A percentile compares a stretch with the other conserved stretches of the same genome.
phyloP scores from a whole-genome alignment of 2,888 invertebrate genomes.

The Eupsilia transversa region DNA sequence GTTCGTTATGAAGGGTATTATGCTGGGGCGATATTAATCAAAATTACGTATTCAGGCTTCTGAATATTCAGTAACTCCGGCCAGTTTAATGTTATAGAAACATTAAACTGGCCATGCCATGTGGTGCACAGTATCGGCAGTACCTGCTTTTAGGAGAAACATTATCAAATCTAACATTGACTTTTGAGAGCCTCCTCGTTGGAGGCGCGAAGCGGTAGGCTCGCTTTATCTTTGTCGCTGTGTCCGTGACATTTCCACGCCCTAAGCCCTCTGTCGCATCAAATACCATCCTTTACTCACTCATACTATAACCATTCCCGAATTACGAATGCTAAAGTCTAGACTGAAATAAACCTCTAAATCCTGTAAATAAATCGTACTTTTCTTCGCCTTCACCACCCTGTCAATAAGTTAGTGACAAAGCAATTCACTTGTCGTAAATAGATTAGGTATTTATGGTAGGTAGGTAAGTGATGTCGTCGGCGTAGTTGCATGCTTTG shows the following conservation, averaged over 20 bases:
- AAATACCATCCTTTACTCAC: conserved; percentile 72
- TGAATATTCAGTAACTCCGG: conserved; percentile 27
- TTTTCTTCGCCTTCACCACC: background rate
- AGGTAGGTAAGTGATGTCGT: background rate
- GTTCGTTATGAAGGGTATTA: background rate
- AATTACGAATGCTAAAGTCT: conserved; percentile 52
- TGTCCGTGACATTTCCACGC: conserved; percentile 87
- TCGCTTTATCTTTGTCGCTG: conserved; percentile 79
- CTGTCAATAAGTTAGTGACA: background rate
- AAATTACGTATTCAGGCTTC: conserved; percentile 1
- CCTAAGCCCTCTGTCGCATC: conserved; percentile 72
- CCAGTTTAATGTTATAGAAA: too few species aligned
- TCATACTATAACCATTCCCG: conserved; percentile 65
- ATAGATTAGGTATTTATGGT: background rate
- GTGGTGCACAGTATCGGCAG: conserved; percentile 5
- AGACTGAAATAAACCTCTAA: conserved; percentile 11
- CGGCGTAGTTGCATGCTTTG: conserved; percentile 9
- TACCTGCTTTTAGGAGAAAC: conserved; percentile 25
- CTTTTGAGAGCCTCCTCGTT: conserved; percentile 31
- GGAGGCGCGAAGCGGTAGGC: conserved; percentile 47
- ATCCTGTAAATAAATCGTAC: background rate
- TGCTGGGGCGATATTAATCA: background rate
- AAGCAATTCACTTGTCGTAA: background rate
- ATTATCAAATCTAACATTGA: conserved; percentile 46
- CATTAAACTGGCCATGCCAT: conserved; percentile 2